Evolutionary conservation across 1,140 invertebrate species (phyloP), one percentile per base, ranked within the genome.

Genomic region (Ostrea denselamellosa): DNA sequence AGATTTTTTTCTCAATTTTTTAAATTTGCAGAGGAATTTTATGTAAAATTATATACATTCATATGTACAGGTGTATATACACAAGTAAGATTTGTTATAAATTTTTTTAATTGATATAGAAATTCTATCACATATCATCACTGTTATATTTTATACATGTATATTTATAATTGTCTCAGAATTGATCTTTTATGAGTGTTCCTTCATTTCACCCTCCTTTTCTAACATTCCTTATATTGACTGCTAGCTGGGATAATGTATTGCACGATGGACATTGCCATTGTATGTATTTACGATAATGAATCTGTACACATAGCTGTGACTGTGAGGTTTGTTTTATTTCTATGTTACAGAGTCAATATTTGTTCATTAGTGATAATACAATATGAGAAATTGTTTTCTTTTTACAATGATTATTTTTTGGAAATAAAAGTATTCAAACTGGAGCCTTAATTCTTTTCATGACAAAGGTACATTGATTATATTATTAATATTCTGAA

Each of bases 391-490:
- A 77, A 77, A 25, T 77, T 34, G 68, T 77, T 77, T 62, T 77
- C 68, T 77, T 77, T 77, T 25, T 77, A 77, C 9, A 25, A 77
- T 77, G 68, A 77, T 77, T 77, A 77, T 77, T 77, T 62, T 62
- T 77, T 34, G 68, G 68, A 77, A 77, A 77, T 77, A 77, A 77
- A 77, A 34, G 10, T 25, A 71, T 28, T 28, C 25, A 4, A 77
- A 28, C 28, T 77, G 68, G 28, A 77, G 25, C 10, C 14, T n/a
- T n/a, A 12, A 28, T 77, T 34, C 28, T 10, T 44, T 77, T 28
- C 28, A 62, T 62, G 56, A 62, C 56, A 62, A 4, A 19, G 17
- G 56, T 19, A 12, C 54, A 56, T 17, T 62, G 14, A 5, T 58
- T 14, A 17, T 7, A 58, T 58, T 17, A 58, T 58, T 58, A 12